These are phyloP conservation scores for Trichomalopsis sarcophagae DNA, from an alignment of 1,140 invertebrate species.

Conservation along the genomic window DNA sequence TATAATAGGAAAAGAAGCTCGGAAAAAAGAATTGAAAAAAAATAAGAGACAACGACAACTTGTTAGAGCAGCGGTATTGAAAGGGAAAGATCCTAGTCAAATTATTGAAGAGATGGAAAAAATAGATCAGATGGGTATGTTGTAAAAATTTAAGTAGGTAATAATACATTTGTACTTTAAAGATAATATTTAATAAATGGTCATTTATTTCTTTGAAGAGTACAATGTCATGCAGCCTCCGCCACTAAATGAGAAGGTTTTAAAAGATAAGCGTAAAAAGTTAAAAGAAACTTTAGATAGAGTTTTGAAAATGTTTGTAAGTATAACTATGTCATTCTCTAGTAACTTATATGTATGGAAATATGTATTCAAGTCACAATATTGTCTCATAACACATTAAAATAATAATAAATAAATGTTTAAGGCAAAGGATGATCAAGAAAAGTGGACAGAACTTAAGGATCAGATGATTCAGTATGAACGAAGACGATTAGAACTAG, in stretches of 20 bases:
- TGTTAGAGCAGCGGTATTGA: slow-evolving; percentile 96
- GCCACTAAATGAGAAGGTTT: slow-evolving; percentile 95
- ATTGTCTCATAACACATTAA: not conserved
- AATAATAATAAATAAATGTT: slow-evolving; percentile 37
- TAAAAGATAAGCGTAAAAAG: slow-evolving; percentile 97
- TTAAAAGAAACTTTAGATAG: slow-evolving; percentile 95
- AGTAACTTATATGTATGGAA: not conserved
- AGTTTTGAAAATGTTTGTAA: slow-evolving; percentile 96
- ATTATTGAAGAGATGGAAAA: slow-evolving; percentile 97
- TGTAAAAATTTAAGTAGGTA: slow-evolving; percentile 33
- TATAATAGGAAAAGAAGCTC: slow-evolving; percentile 92
- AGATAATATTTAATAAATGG: slow-evolving; percentile 10
- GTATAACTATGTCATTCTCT: slow-evolving; percentile 73
- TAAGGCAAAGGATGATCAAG: slow-evolving; percentile 96
- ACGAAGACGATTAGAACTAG: slow-evolving; percentile 87
- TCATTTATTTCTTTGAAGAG: slow-evolving; percentile 79
- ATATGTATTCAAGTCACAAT: slow-evolving; percentile 30
- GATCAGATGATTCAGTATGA: slow-evolving; percentile 95
- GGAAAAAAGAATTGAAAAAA: slow-evolving; percentile 98
- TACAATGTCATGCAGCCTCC: slow-evolving; percentile 96
- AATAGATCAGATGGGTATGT: slow-evolving; percentile 96
- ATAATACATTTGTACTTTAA: not conserved
- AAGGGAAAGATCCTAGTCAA: slow-evolving; percentile 97
- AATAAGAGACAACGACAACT: slow-evolving; percentile 97
- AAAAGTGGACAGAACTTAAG: slow-evolving; percentile 93